Evolutionary conservation across 2,797 vertebrate species (phyloP), one percentile per base, ranked within the genome.

Genomic region (Premnoplex brunnescens): DNA sequence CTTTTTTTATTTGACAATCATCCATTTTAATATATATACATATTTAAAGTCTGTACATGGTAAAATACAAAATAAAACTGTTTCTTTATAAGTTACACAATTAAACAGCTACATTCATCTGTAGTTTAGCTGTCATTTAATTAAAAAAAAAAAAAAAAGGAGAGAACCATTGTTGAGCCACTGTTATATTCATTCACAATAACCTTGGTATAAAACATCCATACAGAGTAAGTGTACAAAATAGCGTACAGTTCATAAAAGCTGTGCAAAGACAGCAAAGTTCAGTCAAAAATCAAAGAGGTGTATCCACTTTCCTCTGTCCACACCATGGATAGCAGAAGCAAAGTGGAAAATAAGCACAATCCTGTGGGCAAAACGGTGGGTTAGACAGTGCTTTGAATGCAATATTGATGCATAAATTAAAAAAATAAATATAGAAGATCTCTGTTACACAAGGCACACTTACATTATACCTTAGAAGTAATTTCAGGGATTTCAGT

Each of bases 11-110:
- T 98, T 97, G 93, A 75, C 93, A 96, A 89, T 96, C 91, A 62
- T 97, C 93, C 71, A 92, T 96, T 98, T 98, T 97, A 97, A 98
- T 98, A 98, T 98, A 99, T 97, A 97, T 97, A 98, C 98, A 99
- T 97, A 98, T 98, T 97, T 98, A 98, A 98, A 98, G 93, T 98
- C 97, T 98, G 98, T 98, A 99, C 98, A 98, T 27, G n/a, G 94
- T 96, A 98, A 98, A 98, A 98, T 98, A 99, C 97, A 98, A 98
- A 99, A 98, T 98, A 99, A 97, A 95, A 95, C 72, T 34, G 94
- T 95, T 98, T 99, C 94, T 98, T 98, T 98, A 99, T 99, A 99
- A 99, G 98, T 99, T 99, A 99, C 98, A 98, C 97, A 98, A 84
- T 98, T 98, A 97, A 98, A 98, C 98, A 98, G 96, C 98, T 99